phyloP scores from a whole-genome alignment of 2,113 vertebrate species.

The Irena cyanogastra region DNA sequence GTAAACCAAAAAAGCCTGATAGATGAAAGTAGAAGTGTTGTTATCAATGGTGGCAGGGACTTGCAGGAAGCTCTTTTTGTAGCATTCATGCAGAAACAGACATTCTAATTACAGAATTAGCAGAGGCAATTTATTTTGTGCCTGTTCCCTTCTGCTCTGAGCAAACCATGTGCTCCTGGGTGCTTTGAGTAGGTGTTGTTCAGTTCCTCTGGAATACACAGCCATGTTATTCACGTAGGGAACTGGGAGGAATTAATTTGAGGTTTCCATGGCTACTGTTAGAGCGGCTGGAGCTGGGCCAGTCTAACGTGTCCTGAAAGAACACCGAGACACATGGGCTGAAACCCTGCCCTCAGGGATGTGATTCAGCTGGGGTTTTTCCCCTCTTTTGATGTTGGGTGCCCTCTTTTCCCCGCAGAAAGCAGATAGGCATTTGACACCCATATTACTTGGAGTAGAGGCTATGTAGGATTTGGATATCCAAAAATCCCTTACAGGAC shows the following conservation, averaged over 20 bases:
- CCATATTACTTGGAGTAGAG: not conserved
- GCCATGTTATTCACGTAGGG: not conserved
- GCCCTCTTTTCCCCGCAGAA: not conserved
- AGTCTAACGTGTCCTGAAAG: constrained; percentile 16
- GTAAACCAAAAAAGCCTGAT: not conserved
- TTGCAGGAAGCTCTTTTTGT: not conserved
- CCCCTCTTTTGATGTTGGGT: not conserved
- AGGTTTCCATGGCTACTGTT: constrained; percentile 14
- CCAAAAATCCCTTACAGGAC: not conserved
- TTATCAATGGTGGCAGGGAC: not conserved
- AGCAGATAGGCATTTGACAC: not conserved
- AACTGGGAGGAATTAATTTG: constrained; percentile 21
- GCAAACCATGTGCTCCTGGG: not conserved
- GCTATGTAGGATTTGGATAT: not conserved
- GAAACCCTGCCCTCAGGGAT: not conserved
- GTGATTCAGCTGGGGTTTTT: not conserved
- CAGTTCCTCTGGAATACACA: not conserved
- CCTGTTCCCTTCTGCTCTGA: not conserved
- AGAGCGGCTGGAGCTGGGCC: not conserved
- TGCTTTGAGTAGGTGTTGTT: not conserved
- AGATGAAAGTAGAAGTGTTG: not conserved
- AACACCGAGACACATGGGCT: not conserved
- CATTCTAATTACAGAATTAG: not conserved
- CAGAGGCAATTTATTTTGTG: not conserved
- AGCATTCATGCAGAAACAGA: not conserved